A percentile compares a stretch with the other conserved stretches of the same genome.
Evolutionary conservation across 2,113 vertebrate species (phyloP).

Genomic region (Felis catus): DNA sequence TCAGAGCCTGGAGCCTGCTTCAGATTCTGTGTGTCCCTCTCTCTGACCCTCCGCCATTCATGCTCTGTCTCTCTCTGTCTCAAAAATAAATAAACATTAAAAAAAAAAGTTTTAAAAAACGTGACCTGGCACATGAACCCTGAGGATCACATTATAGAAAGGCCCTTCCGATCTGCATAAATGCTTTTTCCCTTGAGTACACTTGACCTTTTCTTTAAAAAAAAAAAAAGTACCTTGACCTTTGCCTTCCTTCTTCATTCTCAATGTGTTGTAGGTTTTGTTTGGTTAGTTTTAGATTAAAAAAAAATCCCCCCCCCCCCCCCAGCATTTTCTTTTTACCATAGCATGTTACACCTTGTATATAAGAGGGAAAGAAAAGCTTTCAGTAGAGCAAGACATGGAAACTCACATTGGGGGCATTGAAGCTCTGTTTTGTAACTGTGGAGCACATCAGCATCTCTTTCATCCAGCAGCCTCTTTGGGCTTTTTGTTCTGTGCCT

Average conservation of each 20-base stretch:
- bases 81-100: too few species aligned
- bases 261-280: background rate
- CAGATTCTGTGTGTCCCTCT: too few species aligned
- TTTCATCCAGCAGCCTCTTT: background rate
- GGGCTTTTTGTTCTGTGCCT: conserved; percentile 13
- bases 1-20: too few species aligned
- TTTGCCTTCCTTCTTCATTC: background rate
- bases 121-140: background rate
- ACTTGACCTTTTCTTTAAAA: background rate
- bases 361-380: conserved; percentile 17
- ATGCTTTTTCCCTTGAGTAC: conserved; percentile 7
- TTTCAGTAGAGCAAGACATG: background rate
- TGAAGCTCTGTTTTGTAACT: background rate
- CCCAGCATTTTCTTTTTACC: background rate
- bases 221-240: background rate
- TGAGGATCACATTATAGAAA: background rate
- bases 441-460: background rate
- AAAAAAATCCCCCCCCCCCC: background rate
- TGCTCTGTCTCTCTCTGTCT: too few species aligned
- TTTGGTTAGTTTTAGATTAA: background rate
- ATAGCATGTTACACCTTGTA: background rate
- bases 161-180: background rate
- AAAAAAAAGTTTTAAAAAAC: too few species aligned
- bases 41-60: too few species aligned
- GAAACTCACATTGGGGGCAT: background rate